Conservation (phyloP, 2,888 invertebrate genomes). For the Latrodectus elegans region DNA sequence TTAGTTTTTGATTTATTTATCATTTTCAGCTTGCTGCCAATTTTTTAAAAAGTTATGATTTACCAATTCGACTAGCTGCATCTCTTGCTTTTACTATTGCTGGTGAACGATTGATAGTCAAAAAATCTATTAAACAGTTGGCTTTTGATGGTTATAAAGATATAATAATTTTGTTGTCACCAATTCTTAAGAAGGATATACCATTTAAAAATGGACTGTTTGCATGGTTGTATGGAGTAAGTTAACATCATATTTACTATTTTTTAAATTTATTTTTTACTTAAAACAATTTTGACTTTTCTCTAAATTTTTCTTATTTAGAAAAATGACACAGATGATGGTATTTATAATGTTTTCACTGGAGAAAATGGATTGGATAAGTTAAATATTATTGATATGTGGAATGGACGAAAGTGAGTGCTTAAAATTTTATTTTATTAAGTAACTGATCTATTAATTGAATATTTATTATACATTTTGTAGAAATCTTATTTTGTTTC, state of each 20-base stretch:
- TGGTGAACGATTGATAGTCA: conserved; percentile 67
- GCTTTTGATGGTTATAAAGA: conserved; percentile 69
- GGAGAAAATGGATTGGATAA: conserved; percentile 61
- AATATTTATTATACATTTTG: neutral
- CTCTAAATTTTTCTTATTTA: conserved; percentile 14
- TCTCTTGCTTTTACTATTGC: conserved; percentile 61
- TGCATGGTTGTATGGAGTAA: conserved; percentile 67
- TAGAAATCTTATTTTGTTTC: neutral
- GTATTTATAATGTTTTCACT: conserved; percentile 68
- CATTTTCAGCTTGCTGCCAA: conserved; percentile 54
- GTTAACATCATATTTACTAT: neutral
- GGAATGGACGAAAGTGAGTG: conserved; percentile 67
- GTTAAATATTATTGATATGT: conserved; percentile 61
- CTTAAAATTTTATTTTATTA: neutral
- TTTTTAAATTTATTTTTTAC: neutral
- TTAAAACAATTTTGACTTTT: neutral
- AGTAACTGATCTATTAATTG: neutral
- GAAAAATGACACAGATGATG: conserved; percentile 70
- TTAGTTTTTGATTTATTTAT: neutral
- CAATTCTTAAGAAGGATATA: conserved; percentile 55
- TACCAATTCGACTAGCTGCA: conserved; percentile 51
- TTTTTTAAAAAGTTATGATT: conserved; percentile 55
- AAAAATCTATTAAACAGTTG: conserved; percentile 66
- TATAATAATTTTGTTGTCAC: conserved; percentile 60
- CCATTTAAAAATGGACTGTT: conserved; percentile 67